A percentile compares a stretch with the other conserved stretches of the same genome.
phyloP scores from a whole-genome alignment of 2,888 invertebrate genomes.

The Drosophila melanosoma region DNA sequence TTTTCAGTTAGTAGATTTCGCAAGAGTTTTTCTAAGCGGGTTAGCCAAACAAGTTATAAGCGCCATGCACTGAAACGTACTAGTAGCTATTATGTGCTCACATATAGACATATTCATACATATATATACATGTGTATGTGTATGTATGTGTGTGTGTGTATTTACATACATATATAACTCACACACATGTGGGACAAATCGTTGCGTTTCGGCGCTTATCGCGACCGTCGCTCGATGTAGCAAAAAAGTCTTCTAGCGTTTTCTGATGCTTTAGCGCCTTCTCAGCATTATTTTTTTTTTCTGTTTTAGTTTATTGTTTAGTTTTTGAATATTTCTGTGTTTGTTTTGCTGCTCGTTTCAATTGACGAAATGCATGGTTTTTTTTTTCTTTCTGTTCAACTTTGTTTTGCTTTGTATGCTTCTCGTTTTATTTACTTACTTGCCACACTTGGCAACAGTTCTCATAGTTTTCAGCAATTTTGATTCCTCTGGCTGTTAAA shows the following conservation, averaged over 20 bases:
- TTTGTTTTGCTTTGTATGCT: slow-evolving; percentile 13
- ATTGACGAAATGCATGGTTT: slow-evolving; percentile 34
- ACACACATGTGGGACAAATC: slow-evolving; percentile 29
- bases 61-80: slow-evolving; percentile 58
- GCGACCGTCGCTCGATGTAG: slow-evolving; percentile 24
- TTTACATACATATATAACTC: slow-evolving; percentile 10
- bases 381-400: not conserved
- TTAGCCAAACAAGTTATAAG: slow-evolving; percentile 62
- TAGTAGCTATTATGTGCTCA: slow-evolving; percentile 35
- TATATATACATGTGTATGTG: not conserved
- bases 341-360: slow-evolving; percentile 55
- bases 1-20: slow-evolving; percentile 26
- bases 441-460: slow-evolving; percentile 56
- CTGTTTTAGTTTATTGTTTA: slow-evolving; percentile 13
- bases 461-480: slow-evolving; percentile 3
- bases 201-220: slow-evolving; percentile 42
- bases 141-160: not conserved
- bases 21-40: slow-evolving; percentile 14
- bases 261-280: slow-evolving; percentile 40
- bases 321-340: slow-evolving; percentile 32
- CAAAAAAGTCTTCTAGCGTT: slow-evolving; percentile 55
- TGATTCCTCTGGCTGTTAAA: not conserved
- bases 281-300: slow-evolving; percentile 1
- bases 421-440: slow-evolving; percentile 13
- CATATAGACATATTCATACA: not conserved